These are phyloP conservation scores for Pelecanoides urinatrix DNA, from an alignment of 2,113 vertebrate species.

Conservation along the genomic window DNA sequence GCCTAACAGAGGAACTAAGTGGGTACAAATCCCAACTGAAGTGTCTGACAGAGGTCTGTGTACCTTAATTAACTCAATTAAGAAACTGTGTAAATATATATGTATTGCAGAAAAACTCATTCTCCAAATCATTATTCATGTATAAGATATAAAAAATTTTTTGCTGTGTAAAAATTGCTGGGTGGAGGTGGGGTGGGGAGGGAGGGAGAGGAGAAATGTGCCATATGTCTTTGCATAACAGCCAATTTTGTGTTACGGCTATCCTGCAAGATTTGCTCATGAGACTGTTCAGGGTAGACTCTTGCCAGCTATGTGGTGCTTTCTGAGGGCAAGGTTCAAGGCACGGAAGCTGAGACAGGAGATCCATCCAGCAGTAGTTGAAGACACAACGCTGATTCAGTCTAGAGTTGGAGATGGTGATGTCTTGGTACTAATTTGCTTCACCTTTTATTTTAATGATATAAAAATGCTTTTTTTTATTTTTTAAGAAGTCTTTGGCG, in stretches of 20 bases:
- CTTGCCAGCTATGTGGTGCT: background rate
- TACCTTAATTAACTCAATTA: background rate
- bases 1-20: slow-evolving; percentile 81
- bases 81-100: background rate
- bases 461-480: background rate
- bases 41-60: slow-evolving; percentile 84
- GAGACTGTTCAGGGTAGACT: background rate
- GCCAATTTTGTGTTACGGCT: background rate
- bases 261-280: background rate
- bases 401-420: background rate
- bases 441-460: background rate
- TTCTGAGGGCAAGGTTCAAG: background rate
- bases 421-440: background rate
- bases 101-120: background rate
- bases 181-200: accelerated
- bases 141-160: background rate
- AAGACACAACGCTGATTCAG: background rate
- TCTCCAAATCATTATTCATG: background rate
- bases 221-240: background rate
- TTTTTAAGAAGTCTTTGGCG: background rate
- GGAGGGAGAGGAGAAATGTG: background rate
- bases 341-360: background rate
- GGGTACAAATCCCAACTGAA: slow-evolving; percentile 81
- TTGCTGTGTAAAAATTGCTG: background rate
- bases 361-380: background rate